A percentile compares a stretch with the other conserved stretches of the same genome.
Evolutionary conservation across 2,888 invertebrate genomes (phyloP).

Genomic region (Buathra laborator): DNA sequence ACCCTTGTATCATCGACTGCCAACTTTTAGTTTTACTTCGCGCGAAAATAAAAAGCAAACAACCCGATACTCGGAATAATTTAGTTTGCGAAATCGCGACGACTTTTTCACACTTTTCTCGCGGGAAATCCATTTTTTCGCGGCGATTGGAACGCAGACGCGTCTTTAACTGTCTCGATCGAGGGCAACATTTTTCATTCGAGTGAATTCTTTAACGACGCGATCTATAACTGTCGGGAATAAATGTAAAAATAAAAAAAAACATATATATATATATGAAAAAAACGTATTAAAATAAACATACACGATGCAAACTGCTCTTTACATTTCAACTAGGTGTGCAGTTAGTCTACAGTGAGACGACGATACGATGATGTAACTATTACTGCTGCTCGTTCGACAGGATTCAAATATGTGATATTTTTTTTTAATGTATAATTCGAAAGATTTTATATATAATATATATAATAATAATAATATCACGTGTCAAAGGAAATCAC

Average conservation of each 20-base stretch:
- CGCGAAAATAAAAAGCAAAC: background rate
- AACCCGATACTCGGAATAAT: conserved; percentile 21
- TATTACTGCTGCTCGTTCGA: conserved; percentile 13
- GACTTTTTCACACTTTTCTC: background rate
- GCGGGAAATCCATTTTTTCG: background rate
- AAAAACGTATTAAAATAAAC: conserved; percentile 52
- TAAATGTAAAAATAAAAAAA: conserved; percentile 33
- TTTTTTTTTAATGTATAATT: background rate
- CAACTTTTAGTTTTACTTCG: background rate
- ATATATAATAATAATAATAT: background rate
- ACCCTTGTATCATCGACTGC: background rate
- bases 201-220: conserved; percentile 6
- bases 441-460: background rate
- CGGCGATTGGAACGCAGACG: no score
- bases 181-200: conserved; percentile 18
- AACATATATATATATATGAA: conserved; percentile 38
- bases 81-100: conserved; percentile 6
- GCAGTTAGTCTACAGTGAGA: conserved; percentile 72
- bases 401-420: conserved; percentile 33
- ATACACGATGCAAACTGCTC: conserved; percentile 70
- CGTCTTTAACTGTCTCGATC: conserved; percentile 46
- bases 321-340: conserved; percentile 70
- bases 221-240: conserved; percentile 22
- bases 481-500: conserved; percentile 37
- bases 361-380: conserved; percentile 61